Evolutionary conservation across 2,888 invertebrate genomes (phyloP).

Genomic region (Unio delphinus): DNA sequence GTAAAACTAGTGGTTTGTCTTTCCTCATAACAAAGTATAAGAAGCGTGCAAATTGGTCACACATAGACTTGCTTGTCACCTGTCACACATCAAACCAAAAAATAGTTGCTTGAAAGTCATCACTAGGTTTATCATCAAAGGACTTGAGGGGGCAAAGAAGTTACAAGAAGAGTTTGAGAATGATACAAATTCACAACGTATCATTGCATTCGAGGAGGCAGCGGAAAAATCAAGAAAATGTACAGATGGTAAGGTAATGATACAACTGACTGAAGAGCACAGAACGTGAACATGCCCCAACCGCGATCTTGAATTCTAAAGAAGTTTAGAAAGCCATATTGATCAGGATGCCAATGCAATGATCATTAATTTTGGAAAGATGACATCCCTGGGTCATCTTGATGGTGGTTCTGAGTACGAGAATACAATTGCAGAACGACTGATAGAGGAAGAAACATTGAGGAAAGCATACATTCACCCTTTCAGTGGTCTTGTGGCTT

Average conservation of each 20-base stretch:
- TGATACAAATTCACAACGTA: constrained; percentile 19
- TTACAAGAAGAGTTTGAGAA: constrained; percentile 22
- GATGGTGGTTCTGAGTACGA: constrained; percentile 35
- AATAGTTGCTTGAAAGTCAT: constrained; percentile 37
- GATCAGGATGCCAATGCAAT: constrained; percentile 70
- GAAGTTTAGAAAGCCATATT: constrained; percentile 74
- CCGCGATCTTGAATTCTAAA: constrained; percentile 78
- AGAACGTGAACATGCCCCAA: constrained; percentile 80
- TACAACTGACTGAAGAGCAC: constrained; percentile 65
- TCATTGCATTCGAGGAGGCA: constrained; percentile 55
- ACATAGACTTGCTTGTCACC: constrained; percentile 79
- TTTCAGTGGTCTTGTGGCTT: constrained; percentile 65
- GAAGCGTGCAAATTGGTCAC: constrained; percentile 80
- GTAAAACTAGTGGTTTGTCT: constrained; percentile 74
- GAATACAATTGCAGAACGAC: constrained; percentile 39
- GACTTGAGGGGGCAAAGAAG: constrained; percentile 45
- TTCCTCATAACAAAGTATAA: constrained; percentile 78
- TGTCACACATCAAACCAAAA: constrained; percentile 49
- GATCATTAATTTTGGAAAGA: constrained; percentile 67
- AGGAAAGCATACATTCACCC: constrained; percentile 67
- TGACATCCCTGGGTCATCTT: constrained; percentile 35
- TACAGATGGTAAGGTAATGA: constrained; percentile 43
- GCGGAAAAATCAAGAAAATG: constrained; percentile 56
- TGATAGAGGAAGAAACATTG: constrained; percentile 49
- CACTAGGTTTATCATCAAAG: constrained; percentile 48